phyloP scores from a whole-genome alignment of 2,113 vertebrate genomes.

The Trichechus manatus region DNA sequence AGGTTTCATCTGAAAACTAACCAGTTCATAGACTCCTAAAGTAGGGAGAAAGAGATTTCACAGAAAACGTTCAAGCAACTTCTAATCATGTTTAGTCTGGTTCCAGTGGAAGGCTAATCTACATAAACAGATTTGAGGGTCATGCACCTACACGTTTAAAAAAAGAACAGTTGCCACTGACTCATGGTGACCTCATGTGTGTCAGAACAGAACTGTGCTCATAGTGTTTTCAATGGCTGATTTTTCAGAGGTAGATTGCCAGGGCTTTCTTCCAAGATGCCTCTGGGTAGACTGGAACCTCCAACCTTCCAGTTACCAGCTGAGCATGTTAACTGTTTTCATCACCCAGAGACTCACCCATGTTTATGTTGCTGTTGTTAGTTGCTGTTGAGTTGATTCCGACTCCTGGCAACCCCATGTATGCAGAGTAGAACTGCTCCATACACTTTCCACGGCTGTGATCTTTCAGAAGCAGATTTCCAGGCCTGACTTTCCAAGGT shows the following conservation, averaged over 20 bases:
- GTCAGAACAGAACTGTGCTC: not conserved
- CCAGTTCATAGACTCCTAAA: constrained; percentile 94
- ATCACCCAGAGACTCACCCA: not conserved
- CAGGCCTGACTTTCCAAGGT: too few species aligned
- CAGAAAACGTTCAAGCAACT: constrained; percentile 33
- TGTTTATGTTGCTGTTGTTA: not conserved
- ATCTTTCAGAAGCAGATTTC: too few species aligned
- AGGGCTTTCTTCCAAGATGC: not conserved
- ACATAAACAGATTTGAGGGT: not conserved
- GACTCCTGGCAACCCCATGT: too few species aligned
- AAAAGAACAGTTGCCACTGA: not conserved
- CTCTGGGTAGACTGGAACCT: not conserved
- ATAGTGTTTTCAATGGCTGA: not conserved
- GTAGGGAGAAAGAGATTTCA: constrained; percentile 54
- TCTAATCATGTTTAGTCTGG: constrained; percentile 17
- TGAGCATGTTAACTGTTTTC: not conserved
- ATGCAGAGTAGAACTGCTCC: too few species aligned
- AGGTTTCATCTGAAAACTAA: constrained; percentile 93
- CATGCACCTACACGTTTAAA: not conserved
- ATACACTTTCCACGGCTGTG: too few species aligned
- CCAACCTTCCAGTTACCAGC: not conserved
- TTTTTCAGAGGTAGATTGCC: not conserved
- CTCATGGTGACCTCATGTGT: not conserved
- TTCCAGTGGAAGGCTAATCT: not conserved
- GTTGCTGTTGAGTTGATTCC: too few species aligned